Evolutionary conservation across 1,140 invertebrate species (phyloP), one percentile per base, ranked within the genome.

Genomic region (Drosophila eugracilis): DNA sequence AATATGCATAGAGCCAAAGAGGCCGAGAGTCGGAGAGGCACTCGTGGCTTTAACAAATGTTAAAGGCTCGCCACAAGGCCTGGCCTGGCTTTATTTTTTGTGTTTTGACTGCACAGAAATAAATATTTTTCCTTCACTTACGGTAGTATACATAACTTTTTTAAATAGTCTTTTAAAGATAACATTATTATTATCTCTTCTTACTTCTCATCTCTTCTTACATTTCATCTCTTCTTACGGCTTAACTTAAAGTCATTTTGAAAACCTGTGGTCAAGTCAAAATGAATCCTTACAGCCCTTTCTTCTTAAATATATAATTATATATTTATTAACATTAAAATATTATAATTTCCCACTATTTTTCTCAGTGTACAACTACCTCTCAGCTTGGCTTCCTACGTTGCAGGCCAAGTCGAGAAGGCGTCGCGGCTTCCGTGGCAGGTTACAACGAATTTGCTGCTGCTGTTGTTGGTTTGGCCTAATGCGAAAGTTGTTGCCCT

Each of bases 401-500:
- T 53, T 52, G 37, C 69, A 66, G 39, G 17, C 71, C 57, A 39
- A 74, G 34, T 57, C 42, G 36, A 62, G 42, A 74, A 60, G 80
- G 49, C 69, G 70, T 67, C 49, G 78, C 53, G 49, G 42, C 77
- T 72, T 54, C 55, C 49, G 59, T 49, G 55, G 66, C 77, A 54
- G 55, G 65, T 65, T 54, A 39, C 42, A 52, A 49, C 58, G 54
- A 71, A 71, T 79, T 67, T 83, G 58, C 52, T 71, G 66, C 55
- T 34, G 42, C 24, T 72, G 69, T 26, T 71, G 42, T 48, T 73
- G 41, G 34, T 12, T 66, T 85, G 80, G 80, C 76, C 80, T 85
- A 85, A 89, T 85, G 78, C 85, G 86, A 89, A 89, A 89, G 85
- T 89, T 89, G 85, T 89, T 89, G 85, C 85, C 85, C 85, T 89